These are phyloP conservation scores for Grus americana DNA, from an alignment of 2,113 vertebrate genomes.

Conservation along the genomic window DNA sequence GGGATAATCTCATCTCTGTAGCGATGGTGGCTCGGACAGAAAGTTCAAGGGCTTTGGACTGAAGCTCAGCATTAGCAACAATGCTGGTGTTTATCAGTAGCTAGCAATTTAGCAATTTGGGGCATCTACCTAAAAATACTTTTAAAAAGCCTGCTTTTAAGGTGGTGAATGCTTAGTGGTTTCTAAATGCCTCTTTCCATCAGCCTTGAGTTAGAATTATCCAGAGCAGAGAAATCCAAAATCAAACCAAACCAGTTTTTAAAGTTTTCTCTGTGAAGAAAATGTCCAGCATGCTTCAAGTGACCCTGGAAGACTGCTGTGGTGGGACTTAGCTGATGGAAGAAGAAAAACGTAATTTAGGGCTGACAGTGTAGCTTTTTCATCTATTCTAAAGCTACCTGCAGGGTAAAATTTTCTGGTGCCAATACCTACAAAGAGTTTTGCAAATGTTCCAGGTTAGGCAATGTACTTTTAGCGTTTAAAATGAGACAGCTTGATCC, in stretches of 20 bases:
- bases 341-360: background rate
- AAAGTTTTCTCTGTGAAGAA: background rate
- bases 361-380: background rate
- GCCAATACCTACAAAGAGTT: background rate
- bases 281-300: background rate
- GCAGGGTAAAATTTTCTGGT: slow-evolving; percentile 8
- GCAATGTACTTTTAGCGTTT: background rate
- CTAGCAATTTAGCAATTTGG: background rate
- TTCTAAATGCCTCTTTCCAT: background rate
- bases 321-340: background rate
- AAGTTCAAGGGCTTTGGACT: background rate
- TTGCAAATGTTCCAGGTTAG: background rate
- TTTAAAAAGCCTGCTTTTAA: background rate
- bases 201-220: background rate
- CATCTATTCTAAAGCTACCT: background rate
- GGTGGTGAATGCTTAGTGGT: background rate
- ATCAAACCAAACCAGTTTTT: background rate
- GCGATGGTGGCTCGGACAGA: background rate
- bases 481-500: background rate
- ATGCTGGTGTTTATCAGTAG: background rate
- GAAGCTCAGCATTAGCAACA: background rate
- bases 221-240: background rate
- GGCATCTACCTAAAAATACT: background rate
- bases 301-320: background rate
- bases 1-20: background rate